Evolutionary conservation across 2,888 invertebrate species (phyloP).

Genomic region (Thera britannica): DNA sequence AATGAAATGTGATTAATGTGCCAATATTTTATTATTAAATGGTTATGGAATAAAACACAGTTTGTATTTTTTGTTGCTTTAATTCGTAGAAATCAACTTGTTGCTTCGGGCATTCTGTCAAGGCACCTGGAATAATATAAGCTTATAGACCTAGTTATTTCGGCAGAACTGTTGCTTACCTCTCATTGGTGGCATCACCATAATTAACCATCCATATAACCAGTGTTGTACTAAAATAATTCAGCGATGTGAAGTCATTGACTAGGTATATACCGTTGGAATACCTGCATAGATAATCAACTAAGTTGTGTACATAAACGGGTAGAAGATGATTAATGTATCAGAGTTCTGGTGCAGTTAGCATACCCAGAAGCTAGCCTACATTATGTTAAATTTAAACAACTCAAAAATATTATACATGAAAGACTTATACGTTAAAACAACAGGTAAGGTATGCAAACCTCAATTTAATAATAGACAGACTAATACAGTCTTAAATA

Average conservation of each 20-base stretch:
- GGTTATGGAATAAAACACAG: constrained; percentile 10
- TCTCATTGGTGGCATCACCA: neutral
- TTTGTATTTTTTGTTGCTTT: constrained; percentile 8
- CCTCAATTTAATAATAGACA: neutral
- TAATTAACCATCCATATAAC: too few species aligned
- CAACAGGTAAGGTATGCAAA: neutral
- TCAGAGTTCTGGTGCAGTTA: too few species aligned
- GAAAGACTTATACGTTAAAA: neutral
- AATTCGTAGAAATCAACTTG: constrained; percentile 1
- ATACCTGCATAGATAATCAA: too few species aligned
- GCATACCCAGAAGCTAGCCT: too few species aligned
- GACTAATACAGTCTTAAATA: neutral
- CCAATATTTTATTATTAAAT: constrained; percentile 5
- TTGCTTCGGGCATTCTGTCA: neutral
- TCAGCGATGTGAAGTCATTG: too few species aligned
- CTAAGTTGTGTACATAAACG: too few species aligned
- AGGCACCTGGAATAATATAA: too few species aligned
- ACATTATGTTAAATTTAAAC: too few species aligned
- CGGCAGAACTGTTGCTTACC: neutral
- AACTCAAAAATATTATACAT: too few species aligned
- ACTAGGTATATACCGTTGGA: too few species aligned
- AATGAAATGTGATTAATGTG: constrained; percentile 2
- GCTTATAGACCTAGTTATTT: neutral
- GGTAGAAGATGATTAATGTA: too few species aligned
- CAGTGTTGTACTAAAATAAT: too few species aligned